Conservation (phyloP, 1,140 invertebrate genomes). For the Carcinoscorpius rotundicauda region DNA sequence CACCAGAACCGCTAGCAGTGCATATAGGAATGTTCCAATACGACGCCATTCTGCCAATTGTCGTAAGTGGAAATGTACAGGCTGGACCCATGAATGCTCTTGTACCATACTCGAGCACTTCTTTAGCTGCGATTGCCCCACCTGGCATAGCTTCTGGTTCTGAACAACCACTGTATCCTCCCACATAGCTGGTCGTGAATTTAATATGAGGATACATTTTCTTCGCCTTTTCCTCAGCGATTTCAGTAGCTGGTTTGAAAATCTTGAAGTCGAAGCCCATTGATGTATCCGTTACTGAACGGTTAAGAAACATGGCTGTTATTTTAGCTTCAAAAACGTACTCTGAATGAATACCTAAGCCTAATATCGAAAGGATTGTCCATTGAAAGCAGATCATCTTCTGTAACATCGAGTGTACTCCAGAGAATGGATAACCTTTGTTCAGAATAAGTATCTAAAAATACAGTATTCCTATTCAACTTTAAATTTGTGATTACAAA, state of each 20-base stretch:
- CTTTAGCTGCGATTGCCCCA: constrained; percentile 18
- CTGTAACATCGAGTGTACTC: too few species aligned
- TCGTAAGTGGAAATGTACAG: constrained; percentile 70
- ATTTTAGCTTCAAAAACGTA: too few species aligned
- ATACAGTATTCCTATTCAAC: too few species aligned
- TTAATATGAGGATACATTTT: constrained; percentile 9
- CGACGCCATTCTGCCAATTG: constrained; percentile 65
- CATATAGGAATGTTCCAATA: constrained; percentile 78
- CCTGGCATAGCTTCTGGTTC: background rate
- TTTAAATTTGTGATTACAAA: too few species aligned
- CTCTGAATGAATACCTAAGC: too few species aligned
- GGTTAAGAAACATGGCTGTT: too few species aligned
- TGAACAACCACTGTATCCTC: too few species aligned
- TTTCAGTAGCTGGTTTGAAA: constrained; percentile 7
- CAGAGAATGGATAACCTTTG: too few species aligned
- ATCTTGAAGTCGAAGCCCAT: constrained; percentile 5
- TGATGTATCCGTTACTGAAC: too few species aligned
- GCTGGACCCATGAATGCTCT: constrained; percentile 25
- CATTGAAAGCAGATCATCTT: too few species aligned
- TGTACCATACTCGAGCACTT: constrained; percentile 13
- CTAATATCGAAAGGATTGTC: too few species aligned
- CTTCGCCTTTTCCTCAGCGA: constrained; percentile 8
- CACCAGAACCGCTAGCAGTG: constrained; percentile 49
- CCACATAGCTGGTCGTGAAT: constrained; percentile 4
- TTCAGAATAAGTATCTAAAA: too few species aligned